A percentile compares a stretch with the other conserved stretches of the same genome.
phyloP scores from a whole-genome alignment of 2,113 vertebrate species.

The Pelecanus crispus region DNA sequence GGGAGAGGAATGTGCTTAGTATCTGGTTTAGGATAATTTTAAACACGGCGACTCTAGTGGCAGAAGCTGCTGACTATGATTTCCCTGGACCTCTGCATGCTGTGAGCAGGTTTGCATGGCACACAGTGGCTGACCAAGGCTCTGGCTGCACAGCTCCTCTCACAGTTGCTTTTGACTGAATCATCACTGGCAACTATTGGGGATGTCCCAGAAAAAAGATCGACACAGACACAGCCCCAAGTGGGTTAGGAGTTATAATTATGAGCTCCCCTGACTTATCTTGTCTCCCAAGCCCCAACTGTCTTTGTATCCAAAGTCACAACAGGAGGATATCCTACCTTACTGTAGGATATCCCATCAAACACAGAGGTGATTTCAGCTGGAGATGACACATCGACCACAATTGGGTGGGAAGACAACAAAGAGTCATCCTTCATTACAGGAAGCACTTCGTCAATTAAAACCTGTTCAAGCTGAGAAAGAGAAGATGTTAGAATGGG shows the following conservation, averaged over 20 bases:
- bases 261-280: not conserved
- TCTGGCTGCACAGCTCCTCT: not conserved
- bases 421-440: constrained; percentile 90
- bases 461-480: constrained; percentile 86
- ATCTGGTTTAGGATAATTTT: not conserved
- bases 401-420: constrained; percentile 89
- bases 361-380: constrained; percentile 98
- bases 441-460: constrained; percentile 86
- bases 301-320: not conserved
- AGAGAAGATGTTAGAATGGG: not conserved
- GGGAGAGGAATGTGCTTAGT: not conserved
- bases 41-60: not conserved
- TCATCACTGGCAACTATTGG: not conserved
- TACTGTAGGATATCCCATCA: constrained; percentile 94
- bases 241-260: not conserved
- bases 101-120: not conserved
- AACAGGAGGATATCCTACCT: constrained; percentile 70
- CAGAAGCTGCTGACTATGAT: not conserved
- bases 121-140: rapidly evolving
- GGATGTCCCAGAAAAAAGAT: not conserved
- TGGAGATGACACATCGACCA: constrained; percentile 84
- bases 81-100: not conserved
- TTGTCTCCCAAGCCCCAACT: not conserved
- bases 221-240: not conserved
- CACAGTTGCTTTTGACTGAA: not conserved